Conservation (phyloP, 1,140 invertebrate species). For the Drosophila malerkotliana region DNA sequence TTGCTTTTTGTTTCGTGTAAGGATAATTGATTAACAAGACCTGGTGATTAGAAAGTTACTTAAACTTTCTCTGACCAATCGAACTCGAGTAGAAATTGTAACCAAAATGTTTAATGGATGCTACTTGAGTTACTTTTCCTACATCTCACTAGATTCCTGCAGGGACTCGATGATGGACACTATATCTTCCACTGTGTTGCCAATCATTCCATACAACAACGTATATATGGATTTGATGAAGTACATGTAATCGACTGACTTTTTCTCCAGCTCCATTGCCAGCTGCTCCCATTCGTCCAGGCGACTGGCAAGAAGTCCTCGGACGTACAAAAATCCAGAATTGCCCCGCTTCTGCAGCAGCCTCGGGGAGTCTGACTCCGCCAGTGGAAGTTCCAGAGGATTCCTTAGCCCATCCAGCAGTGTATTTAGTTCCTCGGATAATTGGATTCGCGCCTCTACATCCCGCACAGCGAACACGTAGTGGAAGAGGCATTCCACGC, state of each 20-base stretch:
- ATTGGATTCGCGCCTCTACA: constrained; percentile 15
- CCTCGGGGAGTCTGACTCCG: not conserved
- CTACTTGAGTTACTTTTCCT: not conserved
- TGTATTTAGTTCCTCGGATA: constrained; percentile 37
- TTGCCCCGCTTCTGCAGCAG: constrained; percentile 19
- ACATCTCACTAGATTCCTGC: constrained; percentile 19
- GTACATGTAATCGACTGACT: constrained; percentile 1
- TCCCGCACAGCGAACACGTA: constrained; percentile 24
- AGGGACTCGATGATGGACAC: constrained; percentile 69
- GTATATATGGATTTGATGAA: constrained; percentile 53
- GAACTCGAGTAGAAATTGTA: no score
- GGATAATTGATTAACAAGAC: no score
- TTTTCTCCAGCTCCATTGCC: constrained; percentile 6
- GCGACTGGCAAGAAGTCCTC: constrained; percentile 47
- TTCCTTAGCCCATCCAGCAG: constrained; percentile 20
- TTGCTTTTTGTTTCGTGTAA: not conserved
- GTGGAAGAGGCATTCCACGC: constrained; percentile 47
- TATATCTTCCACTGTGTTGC: constrained; percentile 57
- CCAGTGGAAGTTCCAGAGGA: not conserved
- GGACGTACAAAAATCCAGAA: constrained; percentile 49
- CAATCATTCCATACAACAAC: constrained; percentile 48
- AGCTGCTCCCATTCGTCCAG: constrained; percentile 62
- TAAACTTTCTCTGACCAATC: no score
- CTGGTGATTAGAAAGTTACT: no score
- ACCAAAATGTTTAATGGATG: not conserved